These are phyloP conservation scores for Falcaria lacertinaria DNA, from an alignment of 2,888 invertebrate species.

Conservation along the genomic window DNA sequence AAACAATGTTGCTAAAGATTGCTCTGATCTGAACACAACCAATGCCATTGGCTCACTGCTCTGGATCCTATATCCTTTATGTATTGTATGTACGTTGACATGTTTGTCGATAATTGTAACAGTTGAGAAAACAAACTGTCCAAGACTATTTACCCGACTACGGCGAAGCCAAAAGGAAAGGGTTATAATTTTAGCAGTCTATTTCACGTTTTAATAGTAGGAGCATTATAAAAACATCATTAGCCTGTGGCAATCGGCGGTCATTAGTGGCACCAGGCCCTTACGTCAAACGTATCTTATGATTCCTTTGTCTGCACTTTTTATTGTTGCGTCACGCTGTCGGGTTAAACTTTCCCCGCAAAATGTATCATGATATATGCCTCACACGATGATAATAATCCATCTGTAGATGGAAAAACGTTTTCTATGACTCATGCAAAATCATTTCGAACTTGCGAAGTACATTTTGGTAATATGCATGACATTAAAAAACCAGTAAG, in stretches of 20 bases:
- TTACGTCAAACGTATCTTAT: constrained; percentile 56
- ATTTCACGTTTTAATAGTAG: too few relatives aligned
- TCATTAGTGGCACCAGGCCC: constrained; percentile 50
- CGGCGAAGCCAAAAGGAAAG: too few relatives aligned
- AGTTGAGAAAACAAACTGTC: too few relatives aligned
- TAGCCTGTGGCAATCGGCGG: constrained; percentile 36
- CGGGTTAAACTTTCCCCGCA: constrained; percentile 69
- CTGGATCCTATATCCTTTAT: too few relatives aligned
- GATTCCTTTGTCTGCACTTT: constrained; percentile 75
- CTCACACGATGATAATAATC: constrained; percentile 46
- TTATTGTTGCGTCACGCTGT: constrained; percentile 72
- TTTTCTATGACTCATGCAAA: constrained; percentile 43
- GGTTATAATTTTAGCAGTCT: too few relatives aligned
- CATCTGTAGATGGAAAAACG: too few relatives aligned
- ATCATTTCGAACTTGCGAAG: too few relatives aligned
- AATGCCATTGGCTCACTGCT: not conserved
- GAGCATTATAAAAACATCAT: constrained; percentile 16
- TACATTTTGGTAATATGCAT: constrained; percentile 13
- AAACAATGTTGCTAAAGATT: constrained; percentile 55
- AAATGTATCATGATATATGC: constrained; percentile 53
- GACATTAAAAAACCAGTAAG: constrained; percentile 11
- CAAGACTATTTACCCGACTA: too few relatives aligned
- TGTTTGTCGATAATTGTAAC: too few relatives aligned
- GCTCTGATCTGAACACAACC: not conserved
- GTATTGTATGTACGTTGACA: too few relatives aligned